Percentiles rank a stretch among this genome's conserved stretches.
Conservation (phyloP, 2,113 vertebrate genomes). For the Myrmophylax atrothorax region DNA sequence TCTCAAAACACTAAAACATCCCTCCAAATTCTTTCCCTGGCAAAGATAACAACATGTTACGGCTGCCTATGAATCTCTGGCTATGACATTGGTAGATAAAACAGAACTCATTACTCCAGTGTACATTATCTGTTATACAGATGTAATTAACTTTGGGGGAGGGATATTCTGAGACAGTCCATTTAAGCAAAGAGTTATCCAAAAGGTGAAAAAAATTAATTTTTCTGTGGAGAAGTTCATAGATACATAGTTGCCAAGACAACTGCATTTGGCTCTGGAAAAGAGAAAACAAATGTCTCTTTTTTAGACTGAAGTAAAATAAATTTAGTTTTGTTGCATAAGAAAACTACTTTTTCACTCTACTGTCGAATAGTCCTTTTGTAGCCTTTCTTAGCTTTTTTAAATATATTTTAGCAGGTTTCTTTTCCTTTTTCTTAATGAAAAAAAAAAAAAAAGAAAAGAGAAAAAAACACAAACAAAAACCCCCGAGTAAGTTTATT, state of each 20-base stretch:
- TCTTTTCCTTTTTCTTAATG: background rate
- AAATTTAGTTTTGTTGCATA: background rate
- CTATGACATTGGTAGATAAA: background rate
- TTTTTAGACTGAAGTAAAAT: background rate
- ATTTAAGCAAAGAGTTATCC: background rate
- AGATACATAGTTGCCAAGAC: background rate
- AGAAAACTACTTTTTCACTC: background rate
- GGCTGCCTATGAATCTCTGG: background rate
- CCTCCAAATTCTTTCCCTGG: background rate
- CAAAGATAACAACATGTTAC: background rate
- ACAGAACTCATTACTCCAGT: background rate
- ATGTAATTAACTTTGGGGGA: background rate
- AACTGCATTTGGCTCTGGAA: background rate
- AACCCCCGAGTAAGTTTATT: background rate
- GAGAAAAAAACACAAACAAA: background rate
- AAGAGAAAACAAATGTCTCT: background rate
- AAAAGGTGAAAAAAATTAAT: background rate
- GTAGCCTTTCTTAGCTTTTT: background rate
- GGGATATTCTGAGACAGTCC: background rate
- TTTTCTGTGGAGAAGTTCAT: background rate
- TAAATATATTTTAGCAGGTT: too few species aligned
- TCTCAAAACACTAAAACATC: background rate
- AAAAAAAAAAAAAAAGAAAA: too few species aligned
- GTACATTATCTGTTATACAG: background rate
- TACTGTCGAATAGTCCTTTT: background rate